These are phyloP conservation scores for Nomada flava DNA, from an alignment of 2,888 invertebrate species.

Conservation along the genomic window DNA sequence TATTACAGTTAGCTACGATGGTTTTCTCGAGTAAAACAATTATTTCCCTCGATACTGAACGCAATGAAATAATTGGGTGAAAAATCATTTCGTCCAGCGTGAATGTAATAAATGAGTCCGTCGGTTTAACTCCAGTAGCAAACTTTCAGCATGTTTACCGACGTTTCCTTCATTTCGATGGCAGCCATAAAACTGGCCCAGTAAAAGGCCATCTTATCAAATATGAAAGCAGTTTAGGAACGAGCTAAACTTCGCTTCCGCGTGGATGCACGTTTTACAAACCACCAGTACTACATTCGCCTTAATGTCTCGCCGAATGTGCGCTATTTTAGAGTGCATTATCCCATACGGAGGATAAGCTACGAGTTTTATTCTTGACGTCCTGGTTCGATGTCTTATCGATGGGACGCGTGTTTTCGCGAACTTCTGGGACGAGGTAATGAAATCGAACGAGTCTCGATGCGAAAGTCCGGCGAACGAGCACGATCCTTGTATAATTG, in stretches of 20 bases:
- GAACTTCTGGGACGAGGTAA: background rate
- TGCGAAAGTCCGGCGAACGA: constrained; percentile 15
- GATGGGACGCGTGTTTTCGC: constrained; percentile 7
- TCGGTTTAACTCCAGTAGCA: background rate
- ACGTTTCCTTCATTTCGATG: constrained; percentile 35
- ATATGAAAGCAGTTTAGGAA: constrained; percentile 55
- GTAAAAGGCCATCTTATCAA: constrained; percentile 61
- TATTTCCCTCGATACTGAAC: too few relatives aligned
- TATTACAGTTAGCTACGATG: too few relatives aligned
- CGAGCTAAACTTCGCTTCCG: constrained; percentile 36
- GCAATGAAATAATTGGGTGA: too few relatives aligned
- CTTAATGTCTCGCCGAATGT: constrained; percentile 48
- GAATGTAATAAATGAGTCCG: background rate
- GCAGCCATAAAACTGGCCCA: constrained; percentile 28
- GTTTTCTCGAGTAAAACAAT: too few relatives aligned
- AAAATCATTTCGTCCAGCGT: too few relatives aligned
- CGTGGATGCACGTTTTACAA: constrained; percentile 36
- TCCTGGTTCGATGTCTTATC: constrained; percentile 14
- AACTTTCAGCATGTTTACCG: constrained; percentile 13
- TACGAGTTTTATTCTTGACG: constrained; percentile 30
- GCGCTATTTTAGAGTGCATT: constrained; percentile 51
- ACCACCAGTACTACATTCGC: constrained; percentile 51
- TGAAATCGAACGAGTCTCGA: constrained; percentile 21
- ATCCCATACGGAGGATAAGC: constrained; percentile 44
- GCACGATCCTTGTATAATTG: constrained; percentile 12